Evolutionary conservation across 1,140 invertebrate genomes (phyloP).

Genomic region (Nasonia longicornis): DNA sequence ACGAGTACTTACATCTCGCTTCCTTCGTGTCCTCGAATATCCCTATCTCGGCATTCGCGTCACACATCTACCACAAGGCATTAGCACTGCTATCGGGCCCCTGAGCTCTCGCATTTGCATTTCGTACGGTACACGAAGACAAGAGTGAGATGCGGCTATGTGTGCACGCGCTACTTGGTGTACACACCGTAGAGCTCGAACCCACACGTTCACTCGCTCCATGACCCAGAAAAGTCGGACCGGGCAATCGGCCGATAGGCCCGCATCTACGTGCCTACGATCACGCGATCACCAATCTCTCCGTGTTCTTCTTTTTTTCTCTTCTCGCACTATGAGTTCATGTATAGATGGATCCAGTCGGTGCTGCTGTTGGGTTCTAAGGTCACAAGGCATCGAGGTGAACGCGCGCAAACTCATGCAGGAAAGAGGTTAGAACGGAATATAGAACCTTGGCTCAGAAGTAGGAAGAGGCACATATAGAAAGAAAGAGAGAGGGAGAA

Average conservation of each 20-base stretch:
- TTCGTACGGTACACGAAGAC: not conserved
- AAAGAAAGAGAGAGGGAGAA: not conserved
- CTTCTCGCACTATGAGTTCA: not conserved
- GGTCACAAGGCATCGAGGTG: not conserved
- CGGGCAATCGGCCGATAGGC: constrained; percentile 9
- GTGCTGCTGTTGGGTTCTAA: not conserved
- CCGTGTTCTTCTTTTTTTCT: not conserved
- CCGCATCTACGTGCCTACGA: constrained; percentile 2
- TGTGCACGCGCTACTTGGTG: not conserved
- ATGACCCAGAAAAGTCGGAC: not conserved
- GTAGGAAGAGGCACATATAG: too few relatives aligned
- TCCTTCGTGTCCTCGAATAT: not conserved
- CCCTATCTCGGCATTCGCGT: not conserved
- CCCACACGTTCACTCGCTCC: not conserved
- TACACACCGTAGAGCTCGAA: not conserved
- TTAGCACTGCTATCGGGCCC: not conserved
- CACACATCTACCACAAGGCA: not conserved
- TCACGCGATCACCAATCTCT: not conserved
- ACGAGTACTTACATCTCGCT: not conserved
- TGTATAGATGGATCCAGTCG: not conserved
- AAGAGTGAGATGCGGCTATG: not conserved
- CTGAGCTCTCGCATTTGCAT: not conserved
- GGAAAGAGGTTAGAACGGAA: not conserved
- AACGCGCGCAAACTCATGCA: not conserved
- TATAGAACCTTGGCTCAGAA: not conserved